Evolutionary conservation across 2,797 vertebrate genomes (phyloP), one percentile per base, ranked within the genome.

Genomic region (Octomys mimax): DNA sequence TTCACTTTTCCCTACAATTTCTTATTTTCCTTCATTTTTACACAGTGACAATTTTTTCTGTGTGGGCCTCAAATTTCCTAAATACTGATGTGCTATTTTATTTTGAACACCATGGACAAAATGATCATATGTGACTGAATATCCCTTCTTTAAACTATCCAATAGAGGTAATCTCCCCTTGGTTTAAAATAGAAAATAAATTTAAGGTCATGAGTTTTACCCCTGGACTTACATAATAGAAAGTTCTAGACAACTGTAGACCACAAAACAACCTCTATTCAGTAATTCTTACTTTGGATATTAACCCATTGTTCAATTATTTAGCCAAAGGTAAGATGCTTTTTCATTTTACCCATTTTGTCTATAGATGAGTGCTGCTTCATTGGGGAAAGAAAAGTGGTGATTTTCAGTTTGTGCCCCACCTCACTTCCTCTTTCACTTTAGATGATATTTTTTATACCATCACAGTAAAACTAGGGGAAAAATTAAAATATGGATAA

Each of bases 181-280:
- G 16, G 6, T 4, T 61, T 70, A 64, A 80, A 36, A 77, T 46
- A 3, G 31, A 87, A 94, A 88, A 71, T 54, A n/a, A 4, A 11
- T 52, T 92, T 33, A 81, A 71, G 31, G 7, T 84, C 22, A 59
- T 31, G 9, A 75, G 4, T 57, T 97, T 87, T 71, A 82, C 46
- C 52, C 14, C 70, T 6, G 80, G 1, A 61, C 16, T 80, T n/a
- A 62, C 2, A 3, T 64, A 87, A 87, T 26, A 8, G 13, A 84
- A 95, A 54, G 33, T 82, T 89, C 36, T 54, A 70, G 39, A 14
- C 21, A 77, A 92, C 62, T 62, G 77, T 94, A 91, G 42, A 49
- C 33, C 14, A 73, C 28, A 73, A 85, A 86, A 33, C 16, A 73
- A 18, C 8, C 2, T 86, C n/a, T 87, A 54, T 59, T 64, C 14